Percentiles rank a stretch among this genome's conserved stretches.
phyloP scores from a whole-genome alignment of 2,888 invertebrate genomes.

The Encarsia formosa region DNA sequence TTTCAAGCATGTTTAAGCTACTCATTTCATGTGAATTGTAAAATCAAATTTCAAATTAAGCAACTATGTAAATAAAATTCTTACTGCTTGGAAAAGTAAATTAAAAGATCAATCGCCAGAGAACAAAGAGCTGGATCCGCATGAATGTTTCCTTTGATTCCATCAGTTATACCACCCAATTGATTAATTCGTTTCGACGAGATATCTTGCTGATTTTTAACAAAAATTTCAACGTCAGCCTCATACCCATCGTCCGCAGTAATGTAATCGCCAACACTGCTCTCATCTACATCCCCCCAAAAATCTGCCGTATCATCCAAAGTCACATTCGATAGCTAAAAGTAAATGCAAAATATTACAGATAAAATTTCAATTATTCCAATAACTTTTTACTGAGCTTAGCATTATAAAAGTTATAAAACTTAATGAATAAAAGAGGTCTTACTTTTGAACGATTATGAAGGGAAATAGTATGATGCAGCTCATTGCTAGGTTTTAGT shows the following conservation, averaged over 20 bases:
- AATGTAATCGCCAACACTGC: slow-evolving; percentile 48
- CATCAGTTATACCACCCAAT: slow-evolving; percentile 39
- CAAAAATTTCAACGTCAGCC: slow-evolving; percentile 59
- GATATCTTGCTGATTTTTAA: slow-evolving; percentile 36
- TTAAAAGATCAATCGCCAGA: slow-evolving; percentile 59
- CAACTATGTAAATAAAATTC: no score
- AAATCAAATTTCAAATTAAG: not conserved
- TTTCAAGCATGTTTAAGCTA: no score
- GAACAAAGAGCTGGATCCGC: slow-evolving; percentile 60
- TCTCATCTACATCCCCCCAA: slow-evolving; percentile 38
- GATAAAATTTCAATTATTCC: not conserved
- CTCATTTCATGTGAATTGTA: not conserved
- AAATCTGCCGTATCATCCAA: slow-evolving; percentile 43
- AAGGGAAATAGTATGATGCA: slow-evolving; percentile 57
- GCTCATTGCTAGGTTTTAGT: slow-evolving; percentile 53
- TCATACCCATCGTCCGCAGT: slow-evolving; percentile 64
- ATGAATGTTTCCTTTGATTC: slow-evolving; percentile 48
- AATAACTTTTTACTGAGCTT: not conserved
- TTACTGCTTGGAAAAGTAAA: slow-evolving; percentile 58
- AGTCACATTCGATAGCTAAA: slow-evolving; percentile 44
- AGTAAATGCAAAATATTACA: slow-evolving; percentile 6
- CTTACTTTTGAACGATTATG: slow-evolving; percentile 55
- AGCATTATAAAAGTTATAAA: not conserved
- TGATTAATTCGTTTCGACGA: slow-evolving; percentile 28
- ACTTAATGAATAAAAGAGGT: slow-evolving; percentile 14